phyloP scores from a whole-genome alignment of 1,140 invertebrate species.

The Pseudachorutes palmiensis region DNA sequence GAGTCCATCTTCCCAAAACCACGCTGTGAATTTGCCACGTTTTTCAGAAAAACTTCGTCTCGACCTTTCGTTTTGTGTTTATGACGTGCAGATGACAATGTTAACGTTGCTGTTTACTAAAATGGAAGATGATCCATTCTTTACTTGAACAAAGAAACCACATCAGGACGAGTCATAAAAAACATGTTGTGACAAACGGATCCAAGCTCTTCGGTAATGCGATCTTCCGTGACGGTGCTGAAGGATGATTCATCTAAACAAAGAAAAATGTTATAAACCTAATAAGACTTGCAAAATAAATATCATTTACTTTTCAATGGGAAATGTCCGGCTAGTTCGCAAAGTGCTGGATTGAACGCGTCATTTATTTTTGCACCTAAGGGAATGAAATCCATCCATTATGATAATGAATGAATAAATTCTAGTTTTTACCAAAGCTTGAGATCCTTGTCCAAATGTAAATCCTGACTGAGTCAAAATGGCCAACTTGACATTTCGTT shows the following conservation, averaged over 20 bases:
- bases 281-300: conserved; percentile 9
- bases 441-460: conserved; percentile 57
- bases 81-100: no score
- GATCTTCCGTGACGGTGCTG: conserved; percentile 41
- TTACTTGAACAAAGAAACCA: no score
- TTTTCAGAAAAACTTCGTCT: no score
- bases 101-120: no score
- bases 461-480: conserved; percentile 47
- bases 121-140: no score
- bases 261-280: conserved; percentile 3
- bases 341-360: conserved; percentile 54
- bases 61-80: no score
- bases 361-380: conserved; percentile 49
- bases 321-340: conserved; percentile 61
- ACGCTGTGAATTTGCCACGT: no score
- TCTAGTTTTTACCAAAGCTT: conserved; percentile 40
- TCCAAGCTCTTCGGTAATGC: conserved; percentile 21
- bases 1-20: no score
- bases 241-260: conserved; percentile 46
- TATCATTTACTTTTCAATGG: conserved; percentile 51
- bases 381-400: conserved; percentile 14
- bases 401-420: not conserved
- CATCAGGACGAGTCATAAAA: no score
- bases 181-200: conserved; percentile 31
- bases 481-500: conserved; percentile 16